Evolutionary conservation across 2,888 invertebrate species (phyloP).

Genomic region (Cybosia mesomella): DNA sequence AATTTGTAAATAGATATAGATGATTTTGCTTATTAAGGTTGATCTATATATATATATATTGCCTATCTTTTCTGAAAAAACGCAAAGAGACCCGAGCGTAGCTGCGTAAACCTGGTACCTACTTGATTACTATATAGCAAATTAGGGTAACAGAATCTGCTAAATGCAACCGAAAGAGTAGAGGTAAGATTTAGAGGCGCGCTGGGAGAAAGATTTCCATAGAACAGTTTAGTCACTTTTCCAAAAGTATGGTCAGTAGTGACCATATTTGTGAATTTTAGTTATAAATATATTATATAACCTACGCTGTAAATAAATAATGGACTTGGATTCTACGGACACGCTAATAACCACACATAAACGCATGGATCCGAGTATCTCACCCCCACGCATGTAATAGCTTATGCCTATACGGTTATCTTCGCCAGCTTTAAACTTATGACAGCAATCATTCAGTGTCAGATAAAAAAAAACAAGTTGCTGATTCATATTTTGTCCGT

Average conservation of each 20-base stretch:
- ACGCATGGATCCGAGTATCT: neutral
- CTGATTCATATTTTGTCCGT: neutral
- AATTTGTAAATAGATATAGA: too few species aligned
- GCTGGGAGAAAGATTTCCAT: neutral
- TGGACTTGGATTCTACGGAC: neutral
- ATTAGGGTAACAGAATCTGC: neutral
- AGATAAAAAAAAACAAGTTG: neutral
- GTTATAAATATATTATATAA: neutral
- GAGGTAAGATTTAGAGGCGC: neutral
- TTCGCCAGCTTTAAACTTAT: neutral
- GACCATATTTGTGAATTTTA: neutral
- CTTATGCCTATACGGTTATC: neutral
- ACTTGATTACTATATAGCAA: too few species aligned
- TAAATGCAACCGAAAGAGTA: too few species aligned
- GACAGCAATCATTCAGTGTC: neutral
- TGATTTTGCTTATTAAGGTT: too few species aligned
- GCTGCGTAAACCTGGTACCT: neutral
- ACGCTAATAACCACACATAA: conserved; percentile 3
- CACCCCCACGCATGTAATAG: neutral
- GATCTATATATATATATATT: too few species aligned
- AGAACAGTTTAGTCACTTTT: neutral
- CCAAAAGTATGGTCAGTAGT: neutral
- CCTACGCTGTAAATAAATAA: neutral
- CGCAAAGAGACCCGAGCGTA: neutral
- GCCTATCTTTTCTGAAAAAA: neutral